Evolutionary conservation across 1,140 invertebrate genomes (phyloP).

Genomic region (Drosophila rhopaloa): DNA sequence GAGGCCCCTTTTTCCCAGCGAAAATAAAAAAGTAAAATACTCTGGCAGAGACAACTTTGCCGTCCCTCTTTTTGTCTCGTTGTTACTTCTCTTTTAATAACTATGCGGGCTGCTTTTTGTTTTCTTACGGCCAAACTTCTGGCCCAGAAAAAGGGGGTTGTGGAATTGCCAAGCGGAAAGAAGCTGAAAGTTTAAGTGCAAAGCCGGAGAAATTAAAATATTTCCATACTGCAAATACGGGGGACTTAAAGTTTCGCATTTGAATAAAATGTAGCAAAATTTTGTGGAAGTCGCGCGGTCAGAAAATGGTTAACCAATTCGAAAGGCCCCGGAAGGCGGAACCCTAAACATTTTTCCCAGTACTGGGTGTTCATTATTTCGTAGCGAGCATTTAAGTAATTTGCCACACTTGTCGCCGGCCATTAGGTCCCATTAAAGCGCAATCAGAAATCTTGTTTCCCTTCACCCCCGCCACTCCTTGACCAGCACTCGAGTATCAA

Average conservation of each 20-base stretch:
- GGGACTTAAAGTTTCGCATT: slow-evolving; percentile 17
- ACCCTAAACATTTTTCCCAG: slow-evolving; percentile 5
- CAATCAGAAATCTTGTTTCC: slow-evolving; percentile 60
- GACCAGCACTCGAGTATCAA: slow-evolving; percentile 65
- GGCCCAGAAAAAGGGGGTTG: slow-evolving; percentile 2
- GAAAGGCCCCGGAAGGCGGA: background rate
- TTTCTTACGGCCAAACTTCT: slow-evolving; percentile 41
- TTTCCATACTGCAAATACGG: slow-evolving; percentile 16
- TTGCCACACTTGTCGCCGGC: slow-evolving; percentile 79
- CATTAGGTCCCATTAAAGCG: slow-evolving; percentile 78
- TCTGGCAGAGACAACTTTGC: slow-evolving; percentile 44
- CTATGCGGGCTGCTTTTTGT: slow-evolving; percentile 47
- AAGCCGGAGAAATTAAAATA: slow-evolving; percentile 38
- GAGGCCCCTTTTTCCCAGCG: background rate
- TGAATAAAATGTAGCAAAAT: background rate
- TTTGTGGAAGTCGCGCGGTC: background rate
- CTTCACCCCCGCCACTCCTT: background rate
- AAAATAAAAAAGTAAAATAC: background rate
- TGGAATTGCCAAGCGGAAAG: background rate
- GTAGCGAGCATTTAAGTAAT: slow-evolving; percentile 73
- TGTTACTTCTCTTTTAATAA: slow-evolving; percentile 34
- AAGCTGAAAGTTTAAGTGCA: slow-evolving; percentile 41
- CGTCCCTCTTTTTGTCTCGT: slow-evolving; percentile 11
- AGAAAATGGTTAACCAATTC: slow-evolving; percentile 39
- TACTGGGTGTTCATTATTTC: slow-evolving; percentile 73